Base-by-base conservation (phyloP, 2,888 invertebrate genomes). In the Apodemia mormo region DNA sequence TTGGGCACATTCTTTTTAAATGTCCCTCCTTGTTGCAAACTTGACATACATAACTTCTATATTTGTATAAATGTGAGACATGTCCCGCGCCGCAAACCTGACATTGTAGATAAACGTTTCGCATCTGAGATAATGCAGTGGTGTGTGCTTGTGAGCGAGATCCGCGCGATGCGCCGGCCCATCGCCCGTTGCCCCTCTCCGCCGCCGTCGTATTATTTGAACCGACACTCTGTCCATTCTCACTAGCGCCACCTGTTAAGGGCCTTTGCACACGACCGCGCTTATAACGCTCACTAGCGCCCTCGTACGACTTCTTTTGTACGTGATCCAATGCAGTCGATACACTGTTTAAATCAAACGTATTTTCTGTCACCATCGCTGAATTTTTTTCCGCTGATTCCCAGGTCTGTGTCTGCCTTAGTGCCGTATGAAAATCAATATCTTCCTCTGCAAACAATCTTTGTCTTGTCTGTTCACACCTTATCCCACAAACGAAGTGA, bases 401-500 rank as follows among this genome's bases (percentile, higher is more conserved):
- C 52, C 52, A 52, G 14, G 52, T n/a, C n/a, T 52, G 52, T 1
- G 52, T n/a, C 1, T 3, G 12, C n/a, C n/a, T 52, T 1, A n/a
- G n/a, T 52, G 52, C n/a, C 12, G 14, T 52, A 1, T 52, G 52
- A n/a, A 52, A 52, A 52, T 52, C n/a, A 1, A 52, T 2, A 5
- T 30, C 49, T 8, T 66, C 66, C 8, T 66, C 49, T 2, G 66
- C 66, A 30, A 66, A 66, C 10, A 66, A 49, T 61, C 67, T 66
- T 58, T 67, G 67, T 52, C 67, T 56, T 64, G 49, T 70, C 5
- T 43, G 33, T 9, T 67, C 67, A 64, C 33, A 61, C 40, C 12
- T 12, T 8, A 67, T 37, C 5, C 70, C 70, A 29, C 70, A 70
- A 10, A 70, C 70, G 3, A 70, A 61, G 52, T 70, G 70, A 61